Evolutionary conservation across 2,113 vertebrate species (phyloP), one percentile per base, ranked within the genome.

Genomic region (Pterophyllum scalare): DNA sequence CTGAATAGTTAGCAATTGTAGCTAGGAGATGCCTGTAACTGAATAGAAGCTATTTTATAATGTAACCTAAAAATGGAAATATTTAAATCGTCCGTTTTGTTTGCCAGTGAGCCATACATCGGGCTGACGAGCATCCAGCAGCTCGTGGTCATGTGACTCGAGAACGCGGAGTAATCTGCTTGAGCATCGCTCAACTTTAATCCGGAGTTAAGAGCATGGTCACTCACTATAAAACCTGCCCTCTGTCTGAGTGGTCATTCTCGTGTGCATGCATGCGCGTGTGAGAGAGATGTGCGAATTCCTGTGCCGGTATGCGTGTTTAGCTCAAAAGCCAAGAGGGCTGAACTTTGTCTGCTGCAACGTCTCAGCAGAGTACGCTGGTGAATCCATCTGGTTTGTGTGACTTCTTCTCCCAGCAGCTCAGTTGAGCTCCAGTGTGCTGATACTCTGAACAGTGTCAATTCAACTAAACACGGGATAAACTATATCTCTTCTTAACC

Each of bases 111-210:
- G 52, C 13, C 65, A 38, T 3, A 56, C 24, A 59, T 80, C 56
- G n/a, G 28, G 28, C 26, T 52, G 43, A 52, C 0, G 3, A n/a
- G 43, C 31, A 11, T 11, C 0, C 43, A 31, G 49, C 79, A 65
- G 61, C 60, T 86, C 65, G n/a, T 2, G 3, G 57, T 91, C 88
- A 90, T 33, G 77, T 93, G 91, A 90, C 81, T 80, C 46, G 72
- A 88, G 82, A 81, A 77, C 10, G 62, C 79, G 59, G 87, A 90
- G 80, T 93, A 89, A 91, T 91, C 88, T 86, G 65, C 83, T 49
- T 72, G 79, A 87, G 82, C 90, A 84, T 94, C 92, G 88, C 80
- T 90, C 78, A 33, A 52, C 72, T n/a, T 76, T 92, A 92, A 92
- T 89, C 81, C 86, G 38, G 61, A 4, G 38, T 56, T 74, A 74